Evolutionary conservation across 2,888 invertebrate species (phyloP), one percentile per base, ranked within the genome.

Genomic region (Melanostoma scalare): DNA sequence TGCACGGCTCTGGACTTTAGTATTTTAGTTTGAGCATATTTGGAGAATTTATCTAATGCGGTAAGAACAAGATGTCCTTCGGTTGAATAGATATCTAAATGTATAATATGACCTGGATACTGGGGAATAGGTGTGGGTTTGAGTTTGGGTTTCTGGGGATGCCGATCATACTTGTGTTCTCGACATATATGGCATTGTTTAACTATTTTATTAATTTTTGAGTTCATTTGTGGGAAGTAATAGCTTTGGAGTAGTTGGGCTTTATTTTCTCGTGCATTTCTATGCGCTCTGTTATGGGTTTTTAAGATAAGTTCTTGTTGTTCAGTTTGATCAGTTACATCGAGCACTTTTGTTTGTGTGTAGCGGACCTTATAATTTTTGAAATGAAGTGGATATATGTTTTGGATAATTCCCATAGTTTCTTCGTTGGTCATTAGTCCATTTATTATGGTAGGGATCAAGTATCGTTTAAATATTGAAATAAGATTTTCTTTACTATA

Each of bases 181-280:
- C 20, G 6, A 36, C 74, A 85, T 1, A 55, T 69, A 36, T 31
- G 56, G 55, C 80, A 85, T 20, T 74, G 73, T 40, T 4, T 20
- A 3, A 67, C 67, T 2, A 61, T 46, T 33, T 79, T 74, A 6
- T 85, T 82, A 1, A 76, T 42, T 4, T 76, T 30, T 6, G 63
- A 67, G 9, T 44, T 53, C 79, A 85, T 78, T 53, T 85, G 75
- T 6, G 79, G 80, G 36, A 86, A 85, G 30, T 65, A 85, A 63
- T 82, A 82, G 30, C 20, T 78, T 44, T 48, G 38, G 31, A 40
- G 36, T 52, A 48, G 20, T 46, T 50, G 33, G 2, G 10, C n/a
- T 68, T 44, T 33, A 48, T 30, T 71, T 61, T 52, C 63, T 20
- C 20, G 20, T 20, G 20, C 20, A 20, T 20, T 20, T 20, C 0